Base-by-base conservation (phyloP, 35 echinoderm and acorn worm genomes). In the Strongylocentrotus purpuratus region DNA sequence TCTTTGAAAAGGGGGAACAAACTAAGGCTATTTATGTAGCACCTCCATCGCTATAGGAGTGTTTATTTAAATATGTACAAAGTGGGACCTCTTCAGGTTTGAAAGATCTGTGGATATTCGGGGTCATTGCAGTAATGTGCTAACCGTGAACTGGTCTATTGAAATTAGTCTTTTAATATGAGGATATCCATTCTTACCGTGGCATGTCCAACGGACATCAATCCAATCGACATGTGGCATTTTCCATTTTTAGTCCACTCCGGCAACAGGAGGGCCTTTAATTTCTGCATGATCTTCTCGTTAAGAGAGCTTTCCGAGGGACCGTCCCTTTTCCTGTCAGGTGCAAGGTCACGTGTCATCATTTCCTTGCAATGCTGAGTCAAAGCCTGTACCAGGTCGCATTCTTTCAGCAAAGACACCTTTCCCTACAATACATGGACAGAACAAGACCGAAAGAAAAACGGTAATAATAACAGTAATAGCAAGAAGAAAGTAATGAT, bases 381-480 rank as follows among this genome's bases (percentile, higher is more conserved):
- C 17, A 90, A 41, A 46, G 87, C 86, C 32, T 46, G 45, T 4
- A 22, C 28, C 4, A 95, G 86, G 59, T 95, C 71, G 50, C 95
- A 95, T 65, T 95, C 96, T 35, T 97, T 97, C 52, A 97, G 90
- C 46, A 97, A 32, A 31, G 95, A 94, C 22, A 97, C 78, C 12
- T 97, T 97, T 7, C 96, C 96, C 96, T 97, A 33, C 18, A 14
- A 92, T 71, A 31, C 15, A 45, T n/a, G 65, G 20, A 22, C 1
- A 71, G 25, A 71, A 25, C 61, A 71, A 5, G 13, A 71, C 61
- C 17, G 2, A 78, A 28, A 78, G 20, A 78, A n/a, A 7, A 78
- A 55, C 10, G 15, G 10, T 14, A 15, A 55, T 10, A 55, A 0
- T 11, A 15, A 55, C 1, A 55, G 50, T 11, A 2, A 55, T 10